Evolutionary conservation across 2,113 vertebrate genomes (phyloP), one percentile per base, ranked within the genome.

Genomic region (Tragelaphus buxtoni): DNA sequence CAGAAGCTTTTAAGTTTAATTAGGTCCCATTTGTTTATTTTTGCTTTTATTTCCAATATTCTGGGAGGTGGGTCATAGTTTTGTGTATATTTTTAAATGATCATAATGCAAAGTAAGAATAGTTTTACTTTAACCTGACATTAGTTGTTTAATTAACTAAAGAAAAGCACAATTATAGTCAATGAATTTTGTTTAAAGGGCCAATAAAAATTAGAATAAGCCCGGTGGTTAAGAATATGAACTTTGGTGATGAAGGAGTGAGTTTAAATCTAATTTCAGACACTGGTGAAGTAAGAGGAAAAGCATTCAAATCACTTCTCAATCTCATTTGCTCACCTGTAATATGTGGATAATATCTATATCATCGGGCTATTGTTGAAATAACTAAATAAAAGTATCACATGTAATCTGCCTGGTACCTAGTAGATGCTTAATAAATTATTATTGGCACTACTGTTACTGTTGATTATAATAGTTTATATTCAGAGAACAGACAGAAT

Each of bases 311-410:
- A 55, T 55, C 65, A 45, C 42, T 35, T 82, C 22, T 35, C 32
- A 74, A 10, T 69, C 28, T 88, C 56, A 92, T 80, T 91, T 95
- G 49, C 51, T 89, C 26, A 55, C 79, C 58, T 53, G 4, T 83
- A 95, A 90, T 80, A 79, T 69, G 18, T 45, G 14, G 5, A 42
- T 55, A 30, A 16, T 96, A 81, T 45, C 28, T 24, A 20, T 81
- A 85, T 88, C 30, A 84, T 39, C 79, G 77, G 58, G 65, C 39
- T 55, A 45, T 26, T 77, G 26, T 39, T 89, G 74, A 60, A 93
- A 89, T 82, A 94, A 87, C 74, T 63, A 88, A 80, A 72, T 89
- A 86, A 94, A 94, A 94, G 76, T 28, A 72, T 83, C 58, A 47
- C 30, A n/a, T 30, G 12, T 28, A 82, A 77, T 77, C n/a, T 65